These are phyloP conservation scores for Anodontia alba DNA, from an alignment of 2,888 invertebrate genomes.

Conservation along the genomic window DNA sequence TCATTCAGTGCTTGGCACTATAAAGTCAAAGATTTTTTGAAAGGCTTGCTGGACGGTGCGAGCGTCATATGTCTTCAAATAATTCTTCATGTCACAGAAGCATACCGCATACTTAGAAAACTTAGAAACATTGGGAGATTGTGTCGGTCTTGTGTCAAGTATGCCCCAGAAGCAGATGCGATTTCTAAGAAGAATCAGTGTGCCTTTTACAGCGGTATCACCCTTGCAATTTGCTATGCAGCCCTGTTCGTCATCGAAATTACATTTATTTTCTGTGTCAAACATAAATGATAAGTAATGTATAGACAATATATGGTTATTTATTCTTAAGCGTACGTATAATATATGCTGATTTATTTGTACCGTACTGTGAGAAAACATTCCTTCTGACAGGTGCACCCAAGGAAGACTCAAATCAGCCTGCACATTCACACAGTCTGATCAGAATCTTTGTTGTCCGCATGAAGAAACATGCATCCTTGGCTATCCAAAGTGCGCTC, in stretches of 20 bases:
- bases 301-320: too few species aligned
- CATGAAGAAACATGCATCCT: too few species aligned
- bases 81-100: conserved; percentile 15
- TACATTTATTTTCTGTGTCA: conserved; percentile 16
- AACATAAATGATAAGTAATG: too few species aligned
- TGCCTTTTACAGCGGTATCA: conserved; percentile 3
- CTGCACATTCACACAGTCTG: too few species aligned
- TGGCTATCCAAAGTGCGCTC: too few species aligned
- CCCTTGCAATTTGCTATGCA: background rate
- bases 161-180: background rate
- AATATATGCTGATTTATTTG: too few species aligned
- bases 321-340: too few species aligned
- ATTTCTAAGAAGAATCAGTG: background rate
- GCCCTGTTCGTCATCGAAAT: conserved; percentile 13
- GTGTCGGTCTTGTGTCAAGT: background rate
- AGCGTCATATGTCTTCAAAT: conserved; percentile 30
- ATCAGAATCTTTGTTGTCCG: too few species aligned
- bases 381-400: too few species aligned
- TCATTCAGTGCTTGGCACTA: conserved; percentile 13
- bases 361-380: too few species aligned
- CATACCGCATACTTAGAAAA: background rate
- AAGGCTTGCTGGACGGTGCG: conserved; percentile 17
- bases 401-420: too few species aligned
- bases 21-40: conserved; percentile 22
- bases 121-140: background rate